These are phyloP conservation scores for Pachypsylla venusta DNA, from an alignment of 1,140 invertebrate genomes.

Conservation along the genomic window DNA sequence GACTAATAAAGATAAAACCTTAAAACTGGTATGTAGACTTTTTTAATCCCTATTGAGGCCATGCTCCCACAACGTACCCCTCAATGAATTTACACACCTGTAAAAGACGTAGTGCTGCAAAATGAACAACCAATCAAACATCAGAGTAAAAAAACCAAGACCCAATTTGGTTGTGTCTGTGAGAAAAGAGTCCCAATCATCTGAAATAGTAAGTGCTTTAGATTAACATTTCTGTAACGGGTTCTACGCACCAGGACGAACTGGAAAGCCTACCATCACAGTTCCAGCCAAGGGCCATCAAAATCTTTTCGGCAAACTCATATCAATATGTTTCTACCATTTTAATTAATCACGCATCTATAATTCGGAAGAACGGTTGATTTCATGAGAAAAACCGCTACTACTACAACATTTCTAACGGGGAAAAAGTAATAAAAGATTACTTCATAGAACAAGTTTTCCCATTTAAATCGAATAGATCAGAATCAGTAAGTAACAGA, in stretches of 20 bases:
- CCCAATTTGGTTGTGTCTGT: conserved; percentile 97
- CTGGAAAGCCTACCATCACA: neutral
- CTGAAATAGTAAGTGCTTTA: conserved; percentile 42
- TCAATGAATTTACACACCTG: too few relatives aligned
- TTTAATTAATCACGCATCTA: too few relatives aligned
- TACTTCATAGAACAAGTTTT: neutral
- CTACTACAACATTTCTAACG: neutral
- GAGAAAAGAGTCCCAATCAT: conserved; percentile 92
- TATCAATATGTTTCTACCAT: too few relatives aligned
- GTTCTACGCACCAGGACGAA: neutral
- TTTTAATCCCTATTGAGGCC: too few relatives aligned
- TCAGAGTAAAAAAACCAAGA: conserved; percentile 81
- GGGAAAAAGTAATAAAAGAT: neutral
- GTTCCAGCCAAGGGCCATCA: neutral
- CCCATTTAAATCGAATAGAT: too few relatives aligned
- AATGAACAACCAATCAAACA: conserved; percentile 88
- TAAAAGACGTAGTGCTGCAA: conserved; percentile 95
- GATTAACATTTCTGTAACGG: neutral
- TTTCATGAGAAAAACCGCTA: too few relatives aligned
- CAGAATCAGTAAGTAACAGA: too few relatives aligned
- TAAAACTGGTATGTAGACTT: too few relatives aligned
- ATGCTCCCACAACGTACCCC: too few relatives aligned
- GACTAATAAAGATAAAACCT: too few relatives aligned
- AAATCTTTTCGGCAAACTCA: neutral
- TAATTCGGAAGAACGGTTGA: too few relatives aligned